Evolutionary conservation across 2,888 invertebrate species (phyloP), one percentile per base, ranked within the genome.

Genomic region (Eretmocerus hayati): DNA sequence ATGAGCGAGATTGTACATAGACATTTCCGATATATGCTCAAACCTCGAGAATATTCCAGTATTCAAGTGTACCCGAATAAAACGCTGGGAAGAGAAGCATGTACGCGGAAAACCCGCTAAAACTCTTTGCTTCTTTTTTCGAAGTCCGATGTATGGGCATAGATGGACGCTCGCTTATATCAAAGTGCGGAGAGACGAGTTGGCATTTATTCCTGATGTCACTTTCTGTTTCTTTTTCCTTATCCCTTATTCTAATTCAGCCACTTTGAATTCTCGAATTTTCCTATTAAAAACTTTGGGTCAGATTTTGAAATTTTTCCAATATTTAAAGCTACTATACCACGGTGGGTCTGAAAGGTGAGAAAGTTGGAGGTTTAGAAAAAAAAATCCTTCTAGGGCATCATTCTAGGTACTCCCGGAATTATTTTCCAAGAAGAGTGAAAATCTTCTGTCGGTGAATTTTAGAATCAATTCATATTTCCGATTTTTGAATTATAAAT

Each of bases 61-160:
- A n/a, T n/a, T n/a, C n/a, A n/a, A n/a, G 33, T 16, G 33, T 33
- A 16, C n/a, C 5, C 33, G 33, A 6, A n/a, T 33, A n/a, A 22
- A 23, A 22, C n/a, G 22, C 21, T 15, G 16, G 22, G 22, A 15
- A 18, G 32, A 32, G 15, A 30, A 16, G 33, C 40, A 15, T 33
- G 44, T 31, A 41, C 21, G 44, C 31, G 44, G 36, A 48, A 48
- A 48, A 30, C 33, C 48, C 35, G 19, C 19, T 13, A 39, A 48
- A 39, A 39, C 48, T 43, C 37, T 38, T 36, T 11, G 26, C 41
- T 42, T 42, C 26, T 31, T 38, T 38, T 38, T 21, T 19, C 1
- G 11, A 8, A 18, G 9, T 9, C 36, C 5, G 19, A 36, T 2
- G 39, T n/a, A n/a, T n/a, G n/a, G n/a, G n/a, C n/a, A n/a, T n/a